A percentile compares a stretch with the other conserved stretches of the same genome.
Evolutionary conservation across 2,797 vertebrate species (phyloP).

Genomic region (Vultur gryphus): DNA sequence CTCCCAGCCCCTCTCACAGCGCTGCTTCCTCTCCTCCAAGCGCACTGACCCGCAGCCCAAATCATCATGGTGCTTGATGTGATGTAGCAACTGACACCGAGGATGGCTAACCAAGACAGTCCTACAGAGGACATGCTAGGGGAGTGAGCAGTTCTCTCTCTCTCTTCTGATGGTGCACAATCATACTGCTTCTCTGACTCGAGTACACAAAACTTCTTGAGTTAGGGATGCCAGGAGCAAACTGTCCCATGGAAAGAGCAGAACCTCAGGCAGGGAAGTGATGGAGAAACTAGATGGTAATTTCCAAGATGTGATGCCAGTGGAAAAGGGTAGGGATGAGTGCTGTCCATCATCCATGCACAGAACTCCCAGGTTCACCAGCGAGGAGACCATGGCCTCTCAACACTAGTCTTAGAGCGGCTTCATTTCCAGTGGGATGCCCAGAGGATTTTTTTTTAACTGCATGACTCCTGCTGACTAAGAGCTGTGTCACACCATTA

Average conservation of each 20-base stretch:
- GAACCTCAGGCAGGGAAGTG: background rate
- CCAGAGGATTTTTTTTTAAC: background rate
- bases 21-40: background rate
- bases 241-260: background rate
- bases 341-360: background rate
- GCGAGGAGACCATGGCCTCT: background rate
- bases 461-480: conserved; percentile 37
- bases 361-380: background rate
- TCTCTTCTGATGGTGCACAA: background rate
- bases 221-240: background rate
- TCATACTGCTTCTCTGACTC: background rate
- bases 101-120: background rate
- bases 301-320: background rate
- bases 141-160: background rate
- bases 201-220: background rate
- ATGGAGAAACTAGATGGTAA: background rate
- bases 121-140: background rate
- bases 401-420: background rate
- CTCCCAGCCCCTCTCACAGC: background rate
- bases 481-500: conserved; percentile 15
- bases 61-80: conserved; percentile 7
- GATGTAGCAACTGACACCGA: conserved; percentile 6
- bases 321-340: background rate
- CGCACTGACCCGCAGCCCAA: background rate
- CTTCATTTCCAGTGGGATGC: conserved; percentile 1